phyloP scores from a whole-genome alignment of 2,797 vertebrate species.

The Coranthus polyacanthus region DNA sequence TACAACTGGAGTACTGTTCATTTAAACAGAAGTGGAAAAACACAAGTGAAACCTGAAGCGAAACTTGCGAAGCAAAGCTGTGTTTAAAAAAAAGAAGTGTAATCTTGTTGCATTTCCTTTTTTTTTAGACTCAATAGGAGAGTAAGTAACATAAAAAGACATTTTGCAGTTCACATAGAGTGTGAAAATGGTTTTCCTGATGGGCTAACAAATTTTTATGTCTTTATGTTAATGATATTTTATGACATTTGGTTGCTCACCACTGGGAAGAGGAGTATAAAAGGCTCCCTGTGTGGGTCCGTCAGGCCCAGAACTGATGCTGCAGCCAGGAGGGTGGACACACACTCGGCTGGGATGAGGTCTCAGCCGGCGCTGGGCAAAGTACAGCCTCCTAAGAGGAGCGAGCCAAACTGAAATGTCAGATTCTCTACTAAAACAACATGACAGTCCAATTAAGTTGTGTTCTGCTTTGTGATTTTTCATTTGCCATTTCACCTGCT shows the following conservation, averaged over 20 bases:
- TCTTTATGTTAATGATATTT: conserved; percentile 26
- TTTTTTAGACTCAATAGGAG: conserved; percentile 19
- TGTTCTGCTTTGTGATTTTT: neutral
- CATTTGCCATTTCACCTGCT: conserved; percentile 86
- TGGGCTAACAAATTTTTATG: conserved; percentile 20
- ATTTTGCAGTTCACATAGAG: conserved; percentile 16
- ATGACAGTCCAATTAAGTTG: neutral
- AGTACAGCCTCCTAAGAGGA: conserved; percentile 90
- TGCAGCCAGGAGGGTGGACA: conserved; percentile 88
- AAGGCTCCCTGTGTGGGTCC: conserved; percentile 93
- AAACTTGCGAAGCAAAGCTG: neutral
- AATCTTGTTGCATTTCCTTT: conserved; percentile 17
- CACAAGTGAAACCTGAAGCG: too few relatives aligned
- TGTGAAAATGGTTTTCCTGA: conserved; percentile 12
- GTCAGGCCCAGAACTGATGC: conserved; percentile 89
- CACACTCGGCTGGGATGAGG: conserved; percentile 94
- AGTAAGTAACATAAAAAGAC: conserved; percentile 24
- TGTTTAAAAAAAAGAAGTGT: conserved; percentile 13
- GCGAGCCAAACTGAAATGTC: conserved; percentile 28
- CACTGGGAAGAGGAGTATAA: conserved; percentile 82
- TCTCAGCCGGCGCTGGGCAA: conserved; percentile 91
- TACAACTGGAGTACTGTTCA: conserved; percentile 6
- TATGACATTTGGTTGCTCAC: conserved; percentile 61
- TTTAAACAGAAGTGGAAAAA: conserved; percentile 17
- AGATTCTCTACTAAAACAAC: conserved; percentile 23